These are phyloP conservation scores for Gymnoscopelus braueri DNA, from an alignment of 2,797 vertebrate species.

Conservation along the genomic window DNA sequence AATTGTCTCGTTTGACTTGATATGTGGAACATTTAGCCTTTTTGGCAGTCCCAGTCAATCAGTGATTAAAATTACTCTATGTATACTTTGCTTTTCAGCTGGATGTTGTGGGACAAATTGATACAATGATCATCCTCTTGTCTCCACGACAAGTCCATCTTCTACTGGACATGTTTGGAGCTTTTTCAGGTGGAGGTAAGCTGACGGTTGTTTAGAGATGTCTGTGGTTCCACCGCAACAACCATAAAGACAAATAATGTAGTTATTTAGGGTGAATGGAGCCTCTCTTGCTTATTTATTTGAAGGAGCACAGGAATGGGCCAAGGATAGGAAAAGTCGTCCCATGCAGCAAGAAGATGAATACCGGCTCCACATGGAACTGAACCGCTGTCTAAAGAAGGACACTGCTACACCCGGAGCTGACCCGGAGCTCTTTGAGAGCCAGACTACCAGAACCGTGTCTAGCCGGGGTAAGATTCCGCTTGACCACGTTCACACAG, in stretches of 20 bases:
- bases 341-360: constrained; percentile 99
- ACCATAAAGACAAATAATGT: neutral
- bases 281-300: constrained; percentile 20
- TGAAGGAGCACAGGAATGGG: constrained; percentile 87
- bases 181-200: constrained; percentile 91
- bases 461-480: constrained; percentile 89
- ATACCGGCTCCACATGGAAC: constrained; percentile 95
- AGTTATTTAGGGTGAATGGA: constrained; percentile 6
- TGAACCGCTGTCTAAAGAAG: constrained; percentile 95
- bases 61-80: constrained; percentile 10
- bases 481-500: too few relatives aligned
- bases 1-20: too few relatives aligned
- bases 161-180: constrained; percentile 92
- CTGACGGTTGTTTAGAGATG: constrained; percentile 6
- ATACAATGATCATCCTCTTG: constrained; percentile 90
- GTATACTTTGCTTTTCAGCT: constrained; percentile 79
- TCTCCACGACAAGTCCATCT: constrained; percentile 96
- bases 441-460: constrained; percentile 89
- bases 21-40: neutral
- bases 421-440: constrained; percentile 93
- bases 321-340: constrained; percentile 92
- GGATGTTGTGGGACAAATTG: constrained; percentile 93
- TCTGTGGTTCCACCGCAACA: neutral
- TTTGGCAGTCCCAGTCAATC: neutral
- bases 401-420: constrained; percentile 83